These are phyloP conservation scores for Nothura maculosa DNA, from an alignment of 2,797 vertebrate species.

Conservation along the genomic window DNA sequence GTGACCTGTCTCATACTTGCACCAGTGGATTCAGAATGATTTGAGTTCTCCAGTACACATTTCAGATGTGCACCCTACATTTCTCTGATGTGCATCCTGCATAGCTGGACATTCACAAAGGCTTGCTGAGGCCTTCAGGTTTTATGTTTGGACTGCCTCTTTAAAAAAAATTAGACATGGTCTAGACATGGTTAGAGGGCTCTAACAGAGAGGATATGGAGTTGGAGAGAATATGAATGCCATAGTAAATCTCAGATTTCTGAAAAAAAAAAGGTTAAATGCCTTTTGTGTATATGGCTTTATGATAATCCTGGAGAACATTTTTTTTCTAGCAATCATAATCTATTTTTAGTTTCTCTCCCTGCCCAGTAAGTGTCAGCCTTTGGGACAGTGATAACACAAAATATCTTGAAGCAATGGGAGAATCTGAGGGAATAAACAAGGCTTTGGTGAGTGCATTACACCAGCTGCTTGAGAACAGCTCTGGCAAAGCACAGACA, in stretches of 20 bases:
- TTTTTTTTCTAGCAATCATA: neutral
- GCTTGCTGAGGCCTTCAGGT: neutral
- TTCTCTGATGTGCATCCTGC: fast-evolving
- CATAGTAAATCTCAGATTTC: neutral
- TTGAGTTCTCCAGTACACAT: neutral
- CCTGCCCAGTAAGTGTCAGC: neutral
- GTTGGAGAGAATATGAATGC: neutral
- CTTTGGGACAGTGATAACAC: neutral
- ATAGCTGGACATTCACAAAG: neutral
- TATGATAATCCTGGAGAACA: neutral
- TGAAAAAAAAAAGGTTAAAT: neutral
- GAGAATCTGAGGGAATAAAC: neutral
- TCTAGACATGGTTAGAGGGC: no score
- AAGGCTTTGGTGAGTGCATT: neutral
- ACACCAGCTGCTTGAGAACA: neutral
- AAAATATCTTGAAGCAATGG: neutral
- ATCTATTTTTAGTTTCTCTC: fast-evolving
- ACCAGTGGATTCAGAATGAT: neutral
- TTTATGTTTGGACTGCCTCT: neutral
- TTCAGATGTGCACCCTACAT: neutral
- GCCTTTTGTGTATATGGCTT: neutral
- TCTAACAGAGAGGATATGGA: no score
- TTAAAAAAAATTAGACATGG: neutral
- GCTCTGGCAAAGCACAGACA: neutral
- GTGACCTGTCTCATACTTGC: neutral